Conservation (phyloP, 92 coral and sea anemone genomes). For the Metridium senile region DNA sequence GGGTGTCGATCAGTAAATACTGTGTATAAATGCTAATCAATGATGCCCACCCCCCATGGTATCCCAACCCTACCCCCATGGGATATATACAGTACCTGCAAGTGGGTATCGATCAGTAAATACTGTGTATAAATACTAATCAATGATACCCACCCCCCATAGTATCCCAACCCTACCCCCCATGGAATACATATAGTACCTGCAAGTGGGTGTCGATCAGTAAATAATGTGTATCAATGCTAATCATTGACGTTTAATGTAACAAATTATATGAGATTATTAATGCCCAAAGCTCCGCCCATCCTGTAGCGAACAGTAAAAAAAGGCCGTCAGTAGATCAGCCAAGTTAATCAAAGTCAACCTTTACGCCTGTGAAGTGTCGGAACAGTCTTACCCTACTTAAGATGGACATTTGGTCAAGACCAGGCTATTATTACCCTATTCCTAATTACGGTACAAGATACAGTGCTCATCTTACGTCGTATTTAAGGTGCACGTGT, state of each 20-base stretch:
- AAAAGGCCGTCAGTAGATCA: neutral
- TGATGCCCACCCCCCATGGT: too few species aligned
- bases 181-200: too few species aligned
- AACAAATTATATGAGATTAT: neutral
- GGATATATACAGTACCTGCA: too few species aligned
- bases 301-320: neutral
- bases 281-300: conserved; percentile 9
- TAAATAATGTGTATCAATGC: neutral
- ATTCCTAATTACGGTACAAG: conserved; percentile 13
- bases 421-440: conserved; percentile 24
- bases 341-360: neutral
- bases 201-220: neutral
- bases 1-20: neutral
- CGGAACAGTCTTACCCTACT: neutral
- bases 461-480: conserved; percentile 7
- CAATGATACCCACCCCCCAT: neutral
- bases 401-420: conserved; percentile 18
- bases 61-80: too few species aligned
- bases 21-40: neutral
- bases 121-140: too few species aligned
- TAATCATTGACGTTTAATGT: neutral
- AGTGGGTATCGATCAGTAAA: neutral
- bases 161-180: neutral
- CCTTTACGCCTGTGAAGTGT: neutral
- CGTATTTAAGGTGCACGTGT: conserved; percentile 65